Percentiles rank a stretch among this genome's conserved stretches.
These are phyloP conservation scores for Semicossyphus pulcher DNA, from an alignment of 2,113 vertebrate genomes.

Conservation along the genomic window DNA sequence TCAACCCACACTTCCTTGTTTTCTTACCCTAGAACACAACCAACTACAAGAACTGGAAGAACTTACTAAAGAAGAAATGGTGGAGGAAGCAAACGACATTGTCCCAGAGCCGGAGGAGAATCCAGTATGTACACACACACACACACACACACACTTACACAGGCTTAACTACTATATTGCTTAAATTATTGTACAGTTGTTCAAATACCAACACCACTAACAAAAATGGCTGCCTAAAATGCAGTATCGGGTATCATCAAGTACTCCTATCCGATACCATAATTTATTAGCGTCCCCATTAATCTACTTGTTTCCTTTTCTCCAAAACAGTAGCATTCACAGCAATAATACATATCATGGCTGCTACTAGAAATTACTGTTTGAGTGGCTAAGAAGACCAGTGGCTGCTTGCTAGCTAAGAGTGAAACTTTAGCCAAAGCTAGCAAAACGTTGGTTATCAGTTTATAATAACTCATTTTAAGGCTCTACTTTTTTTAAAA, in stretches of 20 bases:
- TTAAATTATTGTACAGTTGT: neutral
- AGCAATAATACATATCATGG: too few relatives aligned
- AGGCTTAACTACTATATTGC: neutral
- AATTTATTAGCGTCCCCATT: too few relatives aligned
- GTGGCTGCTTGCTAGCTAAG: too few relatives aligned
- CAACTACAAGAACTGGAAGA: conserved; percentile 17
- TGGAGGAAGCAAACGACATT: conserved; percentile 14
- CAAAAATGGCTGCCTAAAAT: neutral
- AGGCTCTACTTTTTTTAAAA: too few relatives aligned
- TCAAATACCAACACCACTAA: neutral
- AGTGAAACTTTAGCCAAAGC: too few relatives aligned
- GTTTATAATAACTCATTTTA: too few relatives aligned
- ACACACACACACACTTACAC: neutral
- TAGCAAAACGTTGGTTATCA: too few relatives aligned
- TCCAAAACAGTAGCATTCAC: too few relatives aligned
- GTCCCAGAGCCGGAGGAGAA: conserved; percentile 44
- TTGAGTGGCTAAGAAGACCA: too few relatives aligned
- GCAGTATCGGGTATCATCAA: neutral
- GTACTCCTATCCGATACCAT: neutral
- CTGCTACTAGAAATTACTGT: too few relatives aligned
- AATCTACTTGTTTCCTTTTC: too few relatives aligned
- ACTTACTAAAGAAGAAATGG: neutral
- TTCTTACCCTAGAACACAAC: conserved; percentile 3
- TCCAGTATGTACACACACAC: conserved; percentile 40
- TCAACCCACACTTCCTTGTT: conserved; percentile 9